Conservation (phyloP, 2,113 vertebrate genomes). For the Oceanites oceanicus region DNA sequence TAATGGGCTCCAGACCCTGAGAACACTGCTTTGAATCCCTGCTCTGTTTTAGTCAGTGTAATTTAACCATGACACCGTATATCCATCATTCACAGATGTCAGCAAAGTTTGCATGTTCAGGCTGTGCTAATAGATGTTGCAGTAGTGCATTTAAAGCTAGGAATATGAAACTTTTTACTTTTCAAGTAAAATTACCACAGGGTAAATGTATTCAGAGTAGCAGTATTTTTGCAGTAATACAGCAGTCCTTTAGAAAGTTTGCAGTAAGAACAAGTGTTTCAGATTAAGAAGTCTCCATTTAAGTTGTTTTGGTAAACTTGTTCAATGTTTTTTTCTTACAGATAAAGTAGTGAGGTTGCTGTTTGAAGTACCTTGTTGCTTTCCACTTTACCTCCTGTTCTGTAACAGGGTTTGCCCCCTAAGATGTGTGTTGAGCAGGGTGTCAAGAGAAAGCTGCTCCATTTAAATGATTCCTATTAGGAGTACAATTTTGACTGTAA, state of each 20-base stretch:
- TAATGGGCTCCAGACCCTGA: background rate
- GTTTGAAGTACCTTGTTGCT: background rate
- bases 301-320: background rate
- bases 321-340: background rate
- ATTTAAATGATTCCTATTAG: background rate
- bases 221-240: background rate
- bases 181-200: background rate
- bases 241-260: background rate
- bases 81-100: background rate
- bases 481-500: background rate
- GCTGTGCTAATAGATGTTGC: background rate
- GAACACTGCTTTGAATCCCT: background rate
- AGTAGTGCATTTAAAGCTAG: background rate
- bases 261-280: background rate
- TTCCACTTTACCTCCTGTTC: background rate
- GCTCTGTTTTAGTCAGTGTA: background rate
- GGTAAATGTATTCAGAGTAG: background rate
- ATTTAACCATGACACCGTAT: background rate
- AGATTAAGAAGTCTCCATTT: background rate
- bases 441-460: background rate
- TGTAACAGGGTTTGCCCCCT: background rate
- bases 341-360: background rate
- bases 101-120: background rate
- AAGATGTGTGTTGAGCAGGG: background rate
- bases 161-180: background rate